Evolutionary conservation across 2,888 invertebrate species (phyloP), one percentile per base, ranked within the genome.

Genomic region (Parnassius orleans): DNA sequence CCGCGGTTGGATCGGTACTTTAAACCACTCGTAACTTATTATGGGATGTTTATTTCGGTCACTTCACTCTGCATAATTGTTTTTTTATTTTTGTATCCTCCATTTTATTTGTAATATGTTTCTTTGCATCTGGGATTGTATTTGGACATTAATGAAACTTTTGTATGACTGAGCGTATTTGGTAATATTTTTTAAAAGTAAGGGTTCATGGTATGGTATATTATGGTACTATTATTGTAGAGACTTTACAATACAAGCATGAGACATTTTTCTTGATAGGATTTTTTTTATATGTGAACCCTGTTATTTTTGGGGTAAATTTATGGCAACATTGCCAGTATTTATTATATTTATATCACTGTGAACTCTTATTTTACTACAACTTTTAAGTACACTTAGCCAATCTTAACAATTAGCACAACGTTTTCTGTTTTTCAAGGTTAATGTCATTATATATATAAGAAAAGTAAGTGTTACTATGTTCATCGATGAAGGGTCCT

Each of bases 21-120:
- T 14, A 48, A 48, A 48, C 53, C 53, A 43, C 53, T 42, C 53
- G 42, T 66, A 63, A 65, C 59, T 61, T 64, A 53, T 60, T 52
- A 57, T 48, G 44, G 58, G 50, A 60, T 65, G 64, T 65, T 65
- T 67, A 64, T 67, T 65, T 58, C 48, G 53, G 24, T 57, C 53
- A 63, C 60, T 66, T 62, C 63, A 60, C 64, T 66, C 58, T 63
- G 69, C 69, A 68, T 72, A 69, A 68, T 71, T 43, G 42, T 55
- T 51, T 57, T 58, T 57, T 43, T 58, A 50, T 60, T 53, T 47
- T 24, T 46, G 48, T 54, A 50, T 51, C 3, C 24, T 12, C 19
- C 42, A 42, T 51, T 51, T 24, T 3, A 19, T 19, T 50, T 50
- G 10, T 51, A 19, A 10, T 24, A 51, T 51, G 33, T 51, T 24